Evolutionary conservation across 2,888 invertebrate species (phyloP).

Genomic region (Hydroisotoma schaefferi): DNA sequence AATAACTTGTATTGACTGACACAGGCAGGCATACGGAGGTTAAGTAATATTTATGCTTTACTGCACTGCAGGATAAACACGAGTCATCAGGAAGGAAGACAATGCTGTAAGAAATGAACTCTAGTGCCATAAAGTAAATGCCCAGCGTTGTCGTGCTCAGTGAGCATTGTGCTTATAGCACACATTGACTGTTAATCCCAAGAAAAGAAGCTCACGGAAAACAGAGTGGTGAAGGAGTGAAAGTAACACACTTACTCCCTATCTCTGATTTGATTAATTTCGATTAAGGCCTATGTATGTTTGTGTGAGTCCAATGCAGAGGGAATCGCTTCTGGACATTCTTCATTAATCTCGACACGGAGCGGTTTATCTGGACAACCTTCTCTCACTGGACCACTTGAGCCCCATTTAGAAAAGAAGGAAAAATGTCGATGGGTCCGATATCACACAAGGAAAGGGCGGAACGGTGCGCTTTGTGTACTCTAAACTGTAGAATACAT

Average conservation of each 20-base stretch:
- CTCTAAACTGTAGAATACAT: slow-evolving; percentile 11
- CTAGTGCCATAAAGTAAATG: no score
- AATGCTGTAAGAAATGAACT: no score
- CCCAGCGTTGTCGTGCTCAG: no score
- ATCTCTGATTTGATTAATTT: slow-evolving; percentile 47
- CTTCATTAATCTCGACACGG: slow-evolving; percentile 49
- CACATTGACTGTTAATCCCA: no score
- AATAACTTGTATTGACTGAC: background rate
- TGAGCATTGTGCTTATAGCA: no score
- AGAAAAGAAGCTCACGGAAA: no score
- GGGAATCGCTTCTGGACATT: slow-evolving; percentile 44
- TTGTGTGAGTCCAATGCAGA: slow-evolving; percentile 34
- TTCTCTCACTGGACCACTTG: slow-evolving; percentile 45
- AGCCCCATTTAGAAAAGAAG: slow-evolving; percentile 35
- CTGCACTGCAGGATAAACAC: no score
- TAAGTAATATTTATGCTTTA: no score
- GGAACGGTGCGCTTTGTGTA: slow-evolving; percentile 37
- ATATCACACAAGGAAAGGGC: slow-evolving; percentile 48
- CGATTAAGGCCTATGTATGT: slow-evolving; percentile 40
- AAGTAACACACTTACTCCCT: no score
- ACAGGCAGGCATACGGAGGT: no score
- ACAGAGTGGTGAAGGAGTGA: slow-evolving; percentile 16
- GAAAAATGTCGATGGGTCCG: slow-evolving; percentile 45
- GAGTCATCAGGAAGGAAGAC: no score
- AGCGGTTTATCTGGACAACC: slow-evolving; percentile 47